phyloP scores from a whole-genome alignment of 2,888 invertebrate species.

The Unio pictorum region DNA sequence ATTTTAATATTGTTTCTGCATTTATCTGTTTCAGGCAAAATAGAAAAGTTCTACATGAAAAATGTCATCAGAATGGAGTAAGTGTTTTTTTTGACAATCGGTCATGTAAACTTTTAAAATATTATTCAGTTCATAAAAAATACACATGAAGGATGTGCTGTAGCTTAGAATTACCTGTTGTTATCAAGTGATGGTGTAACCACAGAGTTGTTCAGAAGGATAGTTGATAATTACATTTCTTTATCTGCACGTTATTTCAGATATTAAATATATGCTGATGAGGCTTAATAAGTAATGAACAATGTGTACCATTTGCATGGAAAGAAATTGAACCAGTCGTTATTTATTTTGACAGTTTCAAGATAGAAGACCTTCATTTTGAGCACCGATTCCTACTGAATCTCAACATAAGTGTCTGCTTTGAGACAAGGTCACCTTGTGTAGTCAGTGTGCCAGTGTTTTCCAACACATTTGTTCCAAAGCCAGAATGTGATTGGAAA shows the following conservation, averaged over 20 bases:
- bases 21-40: constrained; percentile 16
- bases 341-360: constrained; percentile 8
- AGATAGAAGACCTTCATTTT: constrained; percentile 8
- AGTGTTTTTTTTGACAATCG: neutral
- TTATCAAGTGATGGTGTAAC: no score
- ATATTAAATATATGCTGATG: no score
- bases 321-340: no score
- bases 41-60: constrained; percentile 15
- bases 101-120: no score
- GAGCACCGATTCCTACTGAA: constrained; percentile 12
- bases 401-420: constrained; percentile 16
- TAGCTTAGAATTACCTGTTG: no score
- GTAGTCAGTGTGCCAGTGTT: constrained; percentile 8
- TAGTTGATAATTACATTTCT: no score
- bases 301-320: no score
- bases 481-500: constrained; percentile 18
- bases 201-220: no score
- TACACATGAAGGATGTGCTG: no score
- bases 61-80: constrained; percentile 24
- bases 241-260: no score
- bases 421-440: constrained; percentile 15
- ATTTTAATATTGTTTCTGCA: neutral
- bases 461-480: constrained; percentile 12
- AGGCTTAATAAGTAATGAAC: no score
- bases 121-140: no score